A percentile compares a stretch with the other conserved stretches of the same genome.
phyloP scores from a whole-genome alignment of 2,888 invertebrate species.

The Leucania comma region DNA sequence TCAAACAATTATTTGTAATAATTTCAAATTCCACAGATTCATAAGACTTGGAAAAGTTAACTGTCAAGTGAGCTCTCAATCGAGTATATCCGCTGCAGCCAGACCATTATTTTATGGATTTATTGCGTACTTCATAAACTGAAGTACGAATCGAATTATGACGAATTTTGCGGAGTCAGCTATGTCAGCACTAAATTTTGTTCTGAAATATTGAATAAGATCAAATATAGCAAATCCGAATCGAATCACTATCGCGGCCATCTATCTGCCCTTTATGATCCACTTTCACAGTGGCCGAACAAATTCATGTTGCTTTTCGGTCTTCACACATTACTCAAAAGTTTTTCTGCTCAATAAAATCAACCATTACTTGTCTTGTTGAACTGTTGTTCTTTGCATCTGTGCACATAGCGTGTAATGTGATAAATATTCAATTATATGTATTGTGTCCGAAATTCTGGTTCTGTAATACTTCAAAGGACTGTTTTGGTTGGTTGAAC shows the following conservation, averaged over 20 bases:
- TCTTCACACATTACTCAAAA: conserved; percentile 23
- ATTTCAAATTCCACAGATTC: not conserved
- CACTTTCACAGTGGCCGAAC: conserved; percentile 26
- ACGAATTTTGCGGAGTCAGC: conserved; percentile 2
- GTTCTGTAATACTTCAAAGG: conserved; percentile 40
- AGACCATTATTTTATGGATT: conserved; percentile 12
- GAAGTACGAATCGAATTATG: not conserved
- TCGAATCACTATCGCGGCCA: conserved; percentile 15
- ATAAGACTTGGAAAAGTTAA: not conserved
- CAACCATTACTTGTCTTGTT: not conserved
- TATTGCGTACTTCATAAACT: conserved; percentile 10
- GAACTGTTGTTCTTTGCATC: conserved; percentile 3
- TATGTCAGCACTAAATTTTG: conserved; percentile 1
- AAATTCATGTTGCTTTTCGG: conserved; percentile 14
- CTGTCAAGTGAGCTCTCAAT: conserved; percentile 13
- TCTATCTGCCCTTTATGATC: conserved; percentile 37
- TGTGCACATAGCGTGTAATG: not conserved
- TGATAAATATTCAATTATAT: conserved; percentile 6
- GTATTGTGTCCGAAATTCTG: conserved; percentile 37
- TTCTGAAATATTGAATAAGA: conserved; percentile 3
- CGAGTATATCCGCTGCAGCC: conserved; percentile 1
- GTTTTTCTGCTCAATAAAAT: conserved; percentile 30
- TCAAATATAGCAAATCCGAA: conserved; percentile 11
- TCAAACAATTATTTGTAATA: not conserved
- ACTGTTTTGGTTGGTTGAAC: conserved; percentile 1